phyloP scores from a whole-genome alignment of 1,140 invertebrate species.

The Eubasilissa regina region DNA sequence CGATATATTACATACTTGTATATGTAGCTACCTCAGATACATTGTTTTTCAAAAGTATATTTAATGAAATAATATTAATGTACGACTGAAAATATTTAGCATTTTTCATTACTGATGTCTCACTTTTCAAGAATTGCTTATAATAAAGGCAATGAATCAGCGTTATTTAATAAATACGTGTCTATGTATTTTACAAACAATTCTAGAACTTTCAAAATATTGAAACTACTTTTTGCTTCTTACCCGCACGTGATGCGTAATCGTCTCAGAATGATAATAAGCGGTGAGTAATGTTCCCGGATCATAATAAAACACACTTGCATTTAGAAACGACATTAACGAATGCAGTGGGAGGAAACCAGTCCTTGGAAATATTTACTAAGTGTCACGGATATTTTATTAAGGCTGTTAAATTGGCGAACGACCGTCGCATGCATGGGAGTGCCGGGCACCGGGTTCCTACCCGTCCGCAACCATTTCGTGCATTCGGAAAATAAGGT shows the following conservation, averaged over 20 bases:
- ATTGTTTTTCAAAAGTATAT: too few species aligned
- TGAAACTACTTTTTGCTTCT: conserved; percentile 21
- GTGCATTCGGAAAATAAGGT: conserved; percentile 12
- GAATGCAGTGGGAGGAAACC: conserved; percentile 16
- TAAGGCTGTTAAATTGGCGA: conserved; percentile 29
- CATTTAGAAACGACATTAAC: conserved; percentile 26
- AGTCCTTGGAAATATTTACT: conserved; percentile 35
- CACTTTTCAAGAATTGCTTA: background rate
- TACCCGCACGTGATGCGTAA: conserved; percentile 2
- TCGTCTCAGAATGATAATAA: conserved; percentile 30
- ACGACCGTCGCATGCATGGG: background rate
- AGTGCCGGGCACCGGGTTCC: background rate
- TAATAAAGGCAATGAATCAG: background rate
- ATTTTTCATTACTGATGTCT: background rate
- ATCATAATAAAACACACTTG: conserved; percentile 41
- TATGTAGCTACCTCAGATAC: too few species aligned
- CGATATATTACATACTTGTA: too few species aligned
- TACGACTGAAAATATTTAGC: background rate
- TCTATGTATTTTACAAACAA: conserved; percentile 6
- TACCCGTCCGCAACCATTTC: background rate
- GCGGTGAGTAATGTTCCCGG: conserved; percentile 25
- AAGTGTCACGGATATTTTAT: conserved; percentile 43
- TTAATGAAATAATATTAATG: too few species aligned
- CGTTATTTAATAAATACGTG: background rate
- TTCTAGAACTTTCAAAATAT: conserved; percentile 9